Base-by-base conservation (phyloP, 1,140 invertebrate species). In the Charaxes varanes region DNA sequence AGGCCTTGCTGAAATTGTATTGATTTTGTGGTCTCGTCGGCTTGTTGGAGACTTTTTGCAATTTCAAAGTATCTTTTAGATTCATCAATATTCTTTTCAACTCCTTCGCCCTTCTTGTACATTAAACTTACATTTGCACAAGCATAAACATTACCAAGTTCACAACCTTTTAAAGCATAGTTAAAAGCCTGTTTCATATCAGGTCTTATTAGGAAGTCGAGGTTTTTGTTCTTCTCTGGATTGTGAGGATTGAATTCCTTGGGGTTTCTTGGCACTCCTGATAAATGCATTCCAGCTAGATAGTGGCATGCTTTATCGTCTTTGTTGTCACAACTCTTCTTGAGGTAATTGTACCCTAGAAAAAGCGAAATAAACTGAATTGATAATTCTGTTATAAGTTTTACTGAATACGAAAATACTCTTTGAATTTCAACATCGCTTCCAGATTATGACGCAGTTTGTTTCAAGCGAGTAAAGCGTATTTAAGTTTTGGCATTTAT, bases 91-190 rank as follows among this genome's bases (percentile, higher is more conserved):
- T 94, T 90, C 61, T 93, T 90, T 31, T 90, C 87, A 0, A 89
- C 90, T 1, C 94, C 91, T 34, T 92, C 89, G 8, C 92, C 92
- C 41, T 86, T 85, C 7, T 81, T 80, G 65, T 95, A 94, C 93
- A 95, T 94, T 53, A 92, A 88, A 50, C 93, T 92, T 1, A 97
- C 63, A 85, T 97, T 97, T 0, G 90, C 90, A 85, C 96, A 97
- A 1, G 93, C 93, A 63, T 92, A 92, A 37, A 94, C 88, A 71
- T 96, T 92, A 2, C 90, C 91, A 5, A 91, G 65, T 49, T 95
- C 90, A 73, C 96, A 97, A 0, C 90, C 91, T 68, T 90, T 92
- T 21, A 87, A 62, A 0, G 92, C 90, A 52, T 89, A 90, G 35
- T 90, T 80, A 70, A 93, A 95, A 0, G 94, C 94, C 72, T 93